phyloP scores from a whole-genome alignment of 2,113 vertebrate species.

The Pterocles burchelli region DNA sequence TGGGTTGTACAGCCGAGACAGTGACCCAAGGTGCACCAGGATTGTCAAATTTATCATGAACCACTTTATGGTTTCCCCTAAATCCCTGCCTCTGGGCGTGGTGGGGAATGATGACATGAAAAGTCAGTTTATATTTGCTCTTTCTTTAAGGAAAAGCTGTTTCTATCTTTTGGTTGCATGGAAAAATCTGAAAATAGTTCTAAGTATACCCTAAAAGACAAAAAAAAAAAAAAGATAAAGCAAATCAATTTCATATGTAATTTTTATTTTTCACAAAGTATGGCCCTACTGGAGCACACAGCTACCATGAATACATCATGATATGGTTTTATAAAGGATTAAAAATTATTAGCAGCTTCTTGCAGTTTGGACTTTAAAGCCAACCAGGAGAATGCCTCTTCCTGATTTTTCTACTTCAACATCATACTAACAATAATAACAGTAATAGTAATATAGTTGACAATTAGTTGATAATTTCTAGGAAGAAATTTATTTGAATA shows the following conservation, averaged over 20 bases:
- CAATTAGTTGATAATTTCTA: background rate
- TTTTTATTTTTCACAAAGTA: background rate
- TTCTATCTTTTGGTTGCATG: background rate
- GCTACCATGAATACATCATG: background rate
- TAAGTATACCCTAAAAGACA: background rate
- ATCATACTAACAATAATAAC: background rate
- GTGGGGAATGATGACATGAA: background rate
- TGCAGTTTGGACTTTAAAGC: background rate
- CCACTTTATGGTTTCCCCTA: background rate
- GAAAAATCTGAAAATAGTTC: background rate
- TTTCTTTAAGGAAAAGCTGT: background rate
- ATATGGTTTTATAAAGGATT: background rate
- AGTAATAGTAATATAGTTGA: background rate
- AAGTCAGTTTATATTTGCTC: background rate
- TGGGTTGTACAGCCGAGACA: background rate
- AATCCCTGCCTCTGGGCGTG: background rate
- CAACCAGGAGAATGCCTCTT: background rate
- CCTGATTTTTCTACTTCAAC: background rate
- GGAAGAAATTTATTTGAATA: background rate
- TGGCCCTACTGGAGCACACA: background rate
- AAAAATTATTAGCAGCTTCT: background rate
- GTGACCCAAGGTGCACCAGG: background rate
- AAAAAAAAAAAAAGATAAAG: background rate
- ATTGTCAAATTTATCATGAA: background rate
- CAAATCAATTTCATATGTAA: background rate